A percentile compares a stretch with the other conserved stretches of the same genome.
phyloP scores from a whole-genome alignment of 2,113 vertebrate species.

The Calypte anna region DNA sequence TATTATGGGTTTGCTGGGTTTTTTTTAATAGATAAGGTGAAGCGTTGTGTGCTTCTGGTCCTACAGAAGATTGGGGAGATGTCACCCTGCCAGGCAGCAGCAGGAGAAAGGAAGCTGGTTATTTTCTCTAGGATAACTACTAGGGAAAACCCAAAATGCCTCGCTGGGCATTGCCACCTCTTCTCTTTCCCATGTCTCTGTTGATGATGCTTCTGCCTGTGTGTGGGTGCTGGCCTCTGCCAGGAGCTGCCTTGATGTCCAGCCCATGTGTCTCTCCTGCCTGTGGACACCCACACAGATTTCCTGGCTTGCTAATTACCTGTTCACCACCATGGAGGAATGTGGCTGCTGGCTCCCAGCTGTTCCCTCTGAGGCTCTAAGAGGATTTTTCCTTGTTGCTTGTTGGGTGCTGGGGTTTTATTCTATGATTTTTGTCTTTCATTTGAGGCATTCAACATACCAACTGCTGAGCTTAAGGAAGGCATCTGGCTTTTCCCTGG shows the following conservation, averaged over 20 bases:
- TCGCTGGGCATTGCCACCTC: background rate
- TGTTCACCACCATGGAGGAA: rapidly evolving
- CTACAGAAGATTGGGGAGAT: background rate
- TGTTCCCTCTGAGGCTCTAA: background rate
- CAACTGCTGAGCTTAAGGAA: background rate
- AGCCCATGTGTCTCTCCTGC: background rate
- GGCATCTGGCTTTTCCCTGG: background rate
- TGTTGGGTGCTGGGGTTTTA: background rate
- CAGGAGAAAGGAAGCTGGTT: too few relatives aligned
- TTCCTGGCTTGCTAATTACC: background rate
- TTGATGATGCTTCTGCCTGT: rapidly evolving
- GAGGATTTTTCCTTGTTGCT: rapidly evolving
- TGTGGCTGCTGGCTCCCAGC: background rate
- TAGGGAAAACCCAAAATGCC: background rate
- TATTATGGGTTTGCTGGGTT: background rate
- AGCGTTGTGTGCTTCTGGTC: background rate
- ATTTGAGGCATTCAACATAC: background rate
- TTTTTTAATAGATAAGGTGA: background rate
- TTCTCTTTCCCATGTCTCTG: background rate
- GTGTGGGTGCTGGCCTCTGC: background rate
- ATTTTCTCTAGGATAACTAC: background rate
- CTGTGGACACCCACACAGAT: background rate
- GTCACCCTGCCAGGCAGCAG: background rate
- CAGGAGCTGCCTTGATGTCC: too few relatives aligned
- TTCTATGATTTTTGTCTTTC: background rate